Percentiles rank a stretch among this genome's conserved stretches.
Evolutionary conservation across 2,113 vertebrate genomes (phyloP).

Genomic region (Protobothrops flavoviridis): DNA sequence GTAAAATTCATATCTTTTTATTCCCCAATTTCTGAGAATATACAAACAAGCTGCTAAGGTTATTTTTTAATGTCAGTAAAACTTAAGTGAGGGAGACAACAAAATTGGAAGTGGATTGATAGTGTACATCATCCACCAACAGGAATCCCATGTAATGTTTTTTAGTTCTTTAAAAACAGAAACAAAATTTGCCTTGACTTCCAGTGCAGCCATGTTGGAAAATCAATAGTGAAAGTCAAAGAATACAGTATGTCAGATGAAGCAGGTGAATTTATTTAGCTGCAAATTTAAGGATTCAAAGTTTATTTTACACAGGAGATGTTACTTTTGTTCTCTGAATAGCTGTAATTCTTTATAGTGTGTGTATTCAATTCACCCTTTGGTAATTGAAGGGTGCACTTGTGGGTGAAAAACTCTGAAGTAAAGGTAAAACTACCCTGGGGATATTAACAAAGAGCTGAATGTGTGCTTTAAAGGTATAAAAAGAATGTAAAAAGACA

Average conservation of each 20-base stretch:
- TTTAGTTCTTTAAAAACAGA: neutral
- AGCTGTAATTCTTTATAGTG: neutral
- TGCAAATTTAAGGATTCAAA: neutral
- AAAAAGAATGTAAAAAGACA: neutral
- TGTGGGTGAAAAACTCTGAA: neutral
- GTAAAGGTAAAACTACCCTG: neutral
- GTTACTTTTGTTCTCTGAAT: neutral
- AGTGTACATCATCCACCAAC: neutral
- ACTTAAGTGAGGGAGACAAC: neutral
- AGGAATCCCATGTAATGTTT: neutral
- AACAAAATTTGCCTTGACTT: neutral
- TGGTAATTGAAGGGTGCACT: neutral
- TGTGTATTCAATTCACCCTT: neutral
- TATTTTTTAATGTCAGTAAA: neutral
- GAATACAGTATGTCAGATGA: neutral
- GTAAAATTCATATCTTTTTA: neutral
- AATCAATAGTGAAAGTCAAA: neutral
- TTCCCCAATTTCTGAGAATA: neutral
- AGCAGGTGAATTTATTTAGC: neutral
- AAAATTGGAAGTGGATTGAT: neutral
- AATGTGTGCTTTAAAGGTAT: neutral
- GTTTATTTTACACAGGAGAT: neutral
- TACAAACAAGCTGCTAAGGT: neutral
- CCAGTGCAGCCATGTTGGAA: neutral
- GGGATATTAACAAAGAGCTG: neutral